Conservation (phyloP, 2,797 vertebrate species). For the Pseudomugil gertrudae region DNA sequence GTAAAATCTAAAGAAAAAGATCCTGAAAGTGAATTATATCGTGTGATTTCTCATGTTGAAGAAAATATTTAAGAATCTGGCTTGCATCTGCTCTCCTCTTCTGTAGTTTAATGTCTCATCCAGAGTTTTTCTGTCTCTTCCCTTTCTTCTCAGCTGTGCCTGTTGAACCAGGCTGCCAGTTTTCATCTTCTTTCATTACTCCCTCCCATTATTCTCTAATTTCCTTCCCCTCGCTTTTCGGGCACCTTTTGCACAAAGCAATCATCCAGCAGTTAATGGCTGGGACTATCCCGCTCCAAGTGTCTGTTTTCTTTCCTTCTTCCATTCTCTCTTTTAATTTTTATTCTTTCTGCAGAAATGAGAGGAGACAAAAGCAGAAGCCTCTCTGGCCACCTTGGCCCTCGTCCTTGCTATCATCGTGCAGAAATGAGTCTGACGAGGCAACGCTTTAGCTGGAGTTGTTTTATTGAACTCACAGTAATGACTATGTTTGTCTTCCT, state of each 20-base stretch:
- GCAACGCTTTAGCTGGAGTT: slow-evolving; percentile 27
- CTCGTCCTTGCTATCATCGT: slow-evolving; percentile 35
- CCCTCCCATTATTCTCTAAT: slow-evolving; percentile 81
- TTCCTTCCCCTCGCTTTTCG: slow-evolving; percentile 75
- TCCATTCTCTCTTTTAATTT: slow-evolving; percentile 4
- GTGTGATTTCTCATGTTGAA: background rate
- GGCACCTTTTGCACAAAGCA: slow-evolving; percentile 77
- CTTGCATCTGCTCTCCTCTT: slow-evolving; percentile 15
- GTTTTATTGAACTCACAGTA: slow-evolving; percentile 44
- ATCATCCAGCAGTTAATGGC: slow-evolving; percentile 78
- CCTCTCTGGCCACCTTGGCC: slow-evolving; percentile 29
- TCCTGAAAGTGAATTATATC: too few relatives aligned
- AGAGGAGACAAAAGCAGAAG: slow-evolving; percentile 66
- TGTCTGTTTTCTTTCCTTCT: slow-evolving; percentile 31
- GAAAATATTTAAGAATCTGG: slow-evolving; percentile 10
- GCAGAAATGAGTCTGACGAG: slow-evolving; percentile 56
- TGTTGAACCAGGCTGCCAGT: slow-evolving; percentile 75
- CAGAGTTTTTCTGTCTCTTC: slow-evolving; percentile 21
- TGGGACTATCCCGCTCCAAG: slow-evolving; percentile 55
- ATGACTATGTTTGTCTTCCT: slow-evolving; percentile 53
- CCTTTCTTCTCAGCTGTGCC: slow-evolving; percentile 49
- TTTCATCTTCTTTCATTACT: slow-evolving; percentile 83
- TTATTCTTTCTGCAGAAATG: slow-evolving; percentile 50
- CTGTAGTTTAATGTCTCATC: slow-evolving; percentile 33
- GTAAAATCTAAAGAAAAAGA: too few relatives aligned